A percentile compares a stretch with the other conserved stretches of the same genome.
These are phyloP conservation scores for Melangyna quadrimaculata DNA, from an alignment of 2,888 invertebrate genomes.

Conservation along the genomic window DNA sequence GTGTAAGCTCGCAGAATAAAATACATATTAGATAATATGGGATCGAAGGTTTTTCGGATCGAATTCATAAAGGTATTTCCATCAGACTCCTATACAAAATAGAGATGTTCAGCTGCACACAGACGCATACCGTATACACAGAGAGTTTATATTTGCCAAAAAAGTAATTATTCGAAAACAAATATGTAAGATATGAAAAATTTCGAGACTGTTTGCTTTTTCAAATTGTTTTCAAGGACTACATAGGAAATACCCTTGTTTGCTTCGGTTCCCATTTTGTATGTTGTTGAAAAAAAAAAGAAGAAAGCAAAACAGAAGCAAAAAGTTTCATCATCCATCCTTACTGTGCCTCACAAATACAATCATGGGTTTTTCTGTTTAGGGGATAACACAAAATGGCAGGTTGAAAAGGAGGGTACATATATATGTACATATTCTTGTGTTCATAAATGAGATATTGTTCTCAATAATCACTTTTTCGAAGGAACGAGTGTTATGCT, in stretches of 20 bases:
- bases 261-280: not conserved
- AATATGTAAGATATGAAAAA: constrained; percentile 35
- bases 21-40: not conserved
- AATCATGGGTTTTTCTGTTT: not conserved
- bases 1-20: not conserved
- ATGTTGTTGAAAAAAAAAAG: not conserved
- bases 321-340: not conserved
- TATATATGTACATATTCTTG: not conserved
- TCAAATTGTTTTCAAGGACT: constrained; percentile 45
- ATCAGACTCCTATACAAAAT: not conserved
- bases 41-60: not conserved
- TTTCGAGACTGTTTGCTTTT: constrained; percentile 53
- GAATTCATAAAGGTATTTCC: not conserved
- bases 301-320: not conserved
- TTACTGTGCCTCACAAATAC: not conserved
- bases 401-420: not conserved
- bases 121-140: too few species aligned
- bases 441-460: not conserved
- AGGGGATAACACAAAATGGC: not conserved
- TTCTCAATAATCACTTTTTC: not conserved
- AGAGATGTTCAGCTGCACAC: not conserved
- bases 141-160: not conserved
- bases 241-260: too few species aligned
- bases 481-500: not conserved
- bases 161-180: constrained; percentile 63